Percentiles rank a stretch among this genome's conserved stretches.
phyloP scores from a whole-genome alignment of 1,140 invertebrate species.

The Drosophila sp. region DNA sequence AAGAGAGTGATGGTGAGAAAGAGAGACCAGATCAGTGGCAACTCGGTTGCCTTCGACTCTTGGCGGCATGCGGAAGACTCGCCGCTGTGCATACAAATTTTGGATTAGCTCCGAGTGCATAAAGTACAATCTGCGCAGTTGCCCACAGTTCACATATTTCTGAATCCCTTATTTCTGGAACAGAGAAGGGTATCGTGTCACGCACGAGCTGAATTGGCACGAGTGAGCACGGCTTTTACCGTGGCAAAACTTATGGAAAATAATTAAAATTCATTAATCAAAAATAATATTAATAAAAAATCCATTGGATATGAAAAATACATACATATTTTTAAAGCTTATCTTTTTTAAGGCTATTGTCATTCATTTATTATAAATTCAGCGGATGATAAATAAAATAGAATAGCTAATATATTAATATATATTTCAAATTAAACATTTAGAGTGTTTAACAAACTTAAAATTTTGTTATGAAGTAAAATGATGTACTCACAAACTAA shows the following conservation, averaged over 20 bases:
- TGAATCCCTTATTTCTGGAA: background rate
- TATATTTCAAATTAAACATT: too few relatives aligned
- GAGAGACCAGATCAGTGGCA: background rate
- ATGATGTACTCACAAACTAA: too few relatives aligned
- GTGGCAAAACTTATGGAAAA: background rate
- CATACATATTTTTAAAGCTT: too few relatives aligned
- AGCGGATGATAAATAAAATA: too few relatives aligned
- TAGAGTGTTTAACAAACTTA: too few relatives aligned
- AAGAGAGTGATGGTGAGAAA: background rate
- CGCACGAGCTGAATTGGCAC: background rate
- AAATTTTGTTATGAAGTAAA: too few relatives aligned
- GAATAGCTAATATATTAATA: too few relatives aligned
- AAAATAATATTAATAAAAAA: background rate
- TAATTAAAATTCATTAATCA: background rate
- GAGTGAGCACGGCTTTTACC: too few relatives aligned
- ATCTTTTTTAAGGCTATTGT: too few relatives aligned
- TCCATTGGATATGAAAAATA: too few relatives aligned
- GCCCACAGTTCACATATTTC: conserved; percentile 1
- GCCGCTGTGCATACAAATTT: conserved; percentile 62
- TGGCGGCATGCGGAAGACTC: conserved; percentile 62
- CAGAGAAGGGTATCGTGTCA: conserved; percentile 23
- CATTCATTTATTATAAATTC: too few relatives aligned
- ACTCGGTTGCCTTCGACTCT: background rate
- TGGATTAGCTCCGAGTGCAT: conserved; percentile 53
- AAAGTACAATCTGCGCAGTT: conserved; percentile 68